phyloP scores from a whole-genome alignment of 1,140 invertebrate species.

The Zaprionus capensis region DNA sequence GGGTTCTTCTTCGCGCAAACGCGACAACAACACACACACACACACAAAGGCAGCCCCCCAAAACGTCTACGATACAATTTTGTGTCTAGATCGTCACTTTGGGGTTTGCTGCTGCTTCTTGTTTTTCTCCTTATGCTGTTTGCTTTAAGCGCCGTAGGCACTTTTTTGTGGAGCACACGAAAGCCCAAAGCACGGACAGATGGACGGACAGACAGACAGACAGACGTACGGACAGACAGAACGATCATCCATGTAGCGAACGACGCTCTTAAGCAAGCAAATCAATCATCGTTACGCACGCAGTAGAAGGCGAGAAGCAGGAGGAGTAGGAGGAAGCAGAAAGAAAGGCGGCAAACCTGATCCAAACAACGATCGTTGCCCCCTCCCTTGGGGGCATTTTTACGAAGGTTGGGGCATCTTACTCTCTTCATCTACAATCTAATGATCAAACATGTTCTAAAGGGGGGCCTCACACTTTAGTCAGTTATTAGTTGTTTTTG shows the following conservation, averaged over 20 bases:
- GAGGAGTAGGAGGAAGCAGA: background rate
- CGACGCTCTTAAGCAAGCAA: conserved; percentile 54
- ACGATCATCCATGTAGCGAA: conserved; percentile 35
- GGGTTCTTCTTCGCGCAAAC: conserved; percentile 76
- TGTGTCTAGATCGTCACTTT: conserved; percentile 78
- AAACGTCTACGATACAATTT: conserved; percentile 74
- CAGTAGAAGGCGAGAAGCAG: background rate
- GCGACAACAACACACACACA: conserved; percentile 46
- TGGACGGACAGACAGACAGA: conserved; percentile 1
- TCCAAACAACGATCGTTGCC: conserved; percentile 36
- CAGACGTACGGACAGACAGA: background rate
- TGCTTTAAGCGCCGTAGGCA: conserved; percentile 64
- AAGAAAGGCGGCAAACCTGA: conserved; percentile 37
- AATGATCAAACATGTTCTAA: conserved; percentile 13
- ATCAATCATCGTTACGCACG: conserved; percentile 76
- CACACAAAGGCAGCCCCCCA: conserved; percentile 18
- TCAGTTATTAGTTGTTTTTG: conserved; percentile 51
- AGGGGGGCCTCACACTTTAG: conserved; percentile 35
- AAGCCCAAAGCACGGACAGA: conserved; percentile 16
- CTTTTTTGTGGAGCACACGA: conserved; percentile 65
- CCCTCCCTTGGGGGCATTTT: conserved; percentile 13
- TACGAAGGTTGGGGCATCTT: conserved; percentile 7
- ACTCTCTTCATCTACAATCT: conserved; percentile 5
- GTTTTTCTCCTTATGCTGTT: conserved; percentile 30
- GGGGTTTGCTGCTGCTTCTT: conserved; percentile 11